phyloP scores from a whole-genome alignment of 2,113 vertebrate genomes.

The Albula goreensis region DNA sequence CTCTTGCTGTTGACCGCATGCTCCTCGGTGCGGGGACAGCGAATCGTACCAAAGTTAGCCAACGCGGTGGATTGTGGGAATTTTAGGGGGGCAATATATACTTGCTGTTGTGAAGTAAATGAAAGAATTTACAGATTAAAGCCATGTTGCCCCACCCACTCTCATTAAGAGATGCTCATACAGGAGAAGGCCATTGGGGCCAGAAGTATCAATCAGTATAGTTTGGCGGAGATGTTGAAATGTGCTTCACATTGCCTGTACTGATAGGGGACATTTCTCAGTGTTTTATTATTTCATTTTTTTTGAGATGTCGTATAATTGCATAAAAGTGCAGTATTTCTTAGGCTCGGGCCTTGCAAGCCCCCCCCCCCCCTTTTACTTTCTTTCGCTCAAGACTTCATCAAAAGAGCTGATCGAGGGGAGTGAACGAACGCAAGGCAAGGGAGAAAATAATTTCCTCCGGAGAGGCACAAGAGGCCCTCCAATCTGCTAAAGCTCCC shows the following conservation, averaged over 20 bases:
- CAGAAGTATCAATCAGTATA: neutral
- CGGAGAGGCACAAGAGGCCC: constrained; percentile 55
- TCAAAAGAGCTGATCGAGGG: constrained; percentile 60
- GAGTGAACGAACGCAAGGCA: constrained; percentile 52
- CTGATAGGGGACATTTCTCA: neutral
- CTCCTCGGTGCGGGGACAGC: constrained; percentile 71
- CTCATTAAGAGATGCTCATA: neutral
- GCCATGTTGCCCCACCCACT: too few relatives aligned
- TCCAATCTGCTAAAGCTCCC: constrained; percentile 58
- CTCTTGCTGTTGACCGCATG: constrained; percentile 80
- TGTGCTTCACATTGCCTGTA: neutral
- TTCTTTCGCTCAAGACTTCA: constrained; percentile 67
- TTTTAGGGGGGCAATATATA: too few relatives aligned
- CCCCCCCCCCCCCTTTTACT: constrained; percentile 1
- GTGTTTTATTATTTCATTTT: constrained; percentile 32
- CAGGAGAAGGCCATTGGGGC: neutral
- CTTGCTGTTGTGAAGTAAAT: too few relatives aligned
- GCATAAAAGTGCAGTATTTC: constrained; percentile 65
- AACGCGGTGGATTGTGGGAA: too few relatives aligned
- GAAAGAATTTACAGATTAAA: too few relatives aligned
- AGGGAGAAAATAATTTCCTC: constrained; percentile 29
- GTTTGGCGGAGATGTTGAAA: neutral
- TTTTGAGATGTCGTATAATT: constrained; percentile 69
- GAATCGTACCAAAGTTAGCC: too few relatives aligned
- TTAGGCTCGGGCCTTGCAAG: constrained; percentile 44